These are phyloP conservation scores for Phyllotis vaccarum DNA, from an alignment of 2,797 vertebrate species.

Conservation along the genomic window DNA sequence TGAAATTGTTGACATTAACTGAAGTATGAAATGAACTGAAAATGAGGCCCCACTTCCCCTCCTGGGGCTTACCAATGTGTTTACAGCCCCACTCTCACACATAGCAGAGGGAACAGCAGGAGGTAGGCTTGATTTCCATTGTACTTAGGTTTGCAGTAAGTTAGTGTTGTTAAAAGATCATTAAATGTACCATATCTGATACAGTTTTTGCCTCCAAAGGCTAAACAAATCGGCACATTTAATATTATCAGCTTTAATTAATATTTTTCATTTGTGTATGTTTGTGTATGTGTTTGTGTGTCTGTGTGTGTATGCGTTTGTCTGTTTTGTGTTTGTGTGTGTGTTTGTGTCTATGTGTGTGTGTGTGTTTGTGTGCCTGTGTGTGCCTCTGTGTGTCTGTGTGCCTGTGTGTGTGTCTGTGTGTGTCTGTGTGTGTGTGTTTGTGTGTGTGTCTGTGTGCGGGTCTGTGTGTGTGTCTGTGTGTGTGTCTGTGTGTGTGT, in stretches of 20 bases:
- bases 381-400: too few species aligned
- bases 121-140: neutral
- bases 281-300: too few species aligned
- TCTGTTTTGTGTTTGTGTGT: too few species aligned
- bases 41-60: neutral
- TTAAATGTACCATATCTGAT: constrained; percentile 13
- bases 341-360: too few species aligned
- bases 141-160: neutral
- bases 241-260: constrained; percentile 45
- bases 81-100: neutral
- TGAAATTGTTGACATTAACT: constrained; percentile 7
- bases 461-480: too few species aligned
- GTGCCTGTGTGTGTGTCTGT: too few species aligned
- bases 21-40: constrained; percentile 55
- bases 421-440: neutral
- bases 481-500: too few species aligned
- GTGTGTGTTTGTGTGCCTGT: too few species aligned
- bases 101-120: neutral
- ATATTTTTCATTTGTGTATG: neutral
- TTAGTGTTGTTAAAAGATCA: constrained; percentile 15
- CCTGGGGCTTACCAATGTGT: neutral
- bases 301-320: too few species aligned
- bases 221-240: constrained; percentile 51
- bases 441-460: too few species aligned
- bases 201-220: constrained; percentile 30